Base-by-base conservation (phyloP, 2,113 vertebrate species). In the Cebidichthys violaceus region DNA sequence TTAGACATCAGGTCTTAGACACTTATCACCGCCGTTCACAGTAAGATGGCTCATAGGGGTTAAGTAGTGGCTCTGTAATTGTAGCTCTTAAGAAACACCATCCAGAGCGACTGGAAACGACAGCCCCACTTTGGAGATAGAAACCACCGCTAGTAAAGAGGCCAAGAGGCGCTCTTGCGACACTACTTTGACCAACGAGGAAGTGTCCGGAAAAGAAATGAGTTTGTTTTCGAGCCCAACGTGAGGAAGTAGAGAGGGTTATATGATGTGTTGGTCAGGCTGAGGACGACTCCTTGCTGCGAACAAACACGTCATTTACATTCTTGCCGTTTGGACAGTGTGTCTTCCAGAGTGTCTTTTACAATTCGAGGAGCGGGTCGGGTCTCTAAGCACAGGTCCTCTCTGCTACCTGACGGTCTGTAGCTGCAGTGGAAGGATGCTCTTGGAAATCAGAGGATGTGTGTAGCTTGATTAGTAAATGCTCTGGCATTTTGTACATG, bases 1-100 rank as follows among this genome's bases (percentile, higher is more conserved):
- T 89, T 86, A 91, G 72, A 67, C 77, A 62, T 86, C 79, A 86
- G 79, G 77, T 82, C 88, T 88, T 55, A 71, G 59, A 61, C 72
- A 80, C 84, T 87, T 86, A 70, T 84, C 77, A 62, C 67, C 71
- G 71, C 37, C 66, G 55, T 69, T 90, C 55, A 72, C 59, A 43
- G 43, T 27, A 7, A 76, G 62, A 75, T n/a, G 50, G 70, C 75
- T 66, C 15, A 47, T 29, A 35, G 64, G 14, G 70, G 67, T 83
- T 75, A 79, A 70, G 77, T 77, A 69, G 65, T 54, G 4, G 6
- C 43, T 27, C 61, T 41, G 10, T 87, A 75, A 77, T 73, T 75
- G 27, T 24, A 60, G 37, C 5, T 39, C 35, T 69, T 41, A 55
- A 54, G 41, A 33, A 17, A 60, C 14, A 31, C 52, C 29, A 15